Evolutionary conservation across 2,113 vertebrate species (phyloP).

Genomic region (Bufo gargarizans): DNA sequence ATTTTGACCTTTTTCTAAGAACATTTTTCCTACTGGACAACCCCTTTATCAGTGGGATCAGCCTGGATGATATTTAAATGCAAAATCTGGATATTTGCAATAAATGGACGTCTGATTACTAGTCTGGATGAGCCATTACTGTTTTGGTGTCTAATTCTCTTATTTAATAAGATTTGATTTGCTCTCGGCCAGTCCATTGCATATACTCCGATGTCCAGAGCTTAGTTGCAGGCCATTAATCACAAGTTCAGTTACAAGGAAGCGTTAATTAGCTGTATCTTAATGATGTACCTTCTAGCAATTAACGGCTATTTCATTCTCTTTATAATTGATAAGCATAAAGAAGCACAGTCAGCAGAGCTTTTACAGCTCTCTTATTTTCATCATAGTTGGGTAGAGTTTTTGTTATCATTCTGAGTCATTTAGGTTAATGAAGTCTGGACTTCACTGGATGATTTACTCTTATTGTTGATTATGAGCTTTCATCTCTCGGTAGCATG

Average conservation of each 20-base stretch:
- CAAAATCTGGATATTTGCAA: background rate
- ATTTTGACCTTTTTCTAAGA: too few species aligned
- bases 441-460: background rate
- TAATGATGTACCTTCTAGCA: conserved; percentile 21
- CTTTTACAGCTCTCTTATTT: background rate
- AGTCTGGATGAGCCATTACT: background rate
- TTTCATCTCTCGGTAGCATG: background rate
- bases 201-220: conserved; percentile 21
- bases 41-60: too few species aligned
- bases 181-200: conserved; percentile 12
- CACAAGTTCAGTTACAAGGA: conserved; percentile 43
- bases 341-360: background rate
- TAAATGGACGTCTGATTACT: background rate
- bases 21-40: too few species aligned
- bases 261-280: conserved; percentile 48
- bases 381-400: background rate
- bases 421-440: background rate
- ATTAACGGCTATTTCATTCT: conserved; percentile 24
- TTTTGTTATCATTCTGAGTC: background rate
- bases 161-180: conserved; percentile 36
- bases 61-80: too few species aligned
- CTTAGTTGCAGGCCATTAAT: conserved; percentile 44
- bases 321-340: conserved; percentile 36
- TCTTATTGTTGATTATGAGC: background rate
- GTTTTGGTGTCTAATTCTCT: background rate